Evolutionary conservation across 2,888 invertebrate species (phyloP), one percentile per base, ranked within the genome.

Genomic region (Oeneis ivallda): DNA sequence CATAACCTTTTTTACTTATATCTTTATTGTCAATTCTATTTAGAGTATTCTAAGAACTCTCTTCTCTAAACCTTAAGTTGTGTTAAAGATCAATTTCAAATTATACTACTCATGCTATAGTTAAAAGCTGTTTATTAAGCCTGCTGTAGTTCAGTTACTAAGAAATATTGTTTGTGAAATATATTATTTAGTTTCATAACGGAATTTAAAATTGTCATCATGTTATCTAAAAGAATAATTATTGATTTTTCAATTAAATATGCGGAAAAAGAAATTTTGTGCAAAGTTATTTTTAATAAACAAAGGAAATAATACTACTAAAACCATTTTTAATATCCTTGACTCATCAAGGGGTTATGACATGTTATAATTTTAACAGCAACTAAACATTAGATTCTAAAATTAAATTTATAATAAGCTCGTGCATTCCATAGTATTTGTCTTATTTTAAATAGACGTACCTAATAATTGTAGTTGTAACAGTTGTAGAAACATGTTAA

Each of bases 81-180:
- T 52, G 19, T 59, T 50, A n/a, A 37, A 39, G 26, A 26, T 26
- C 26, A 26, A n/a, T 26, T 26, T 26, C 26, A 10, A 37, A 53
- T 47, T 59, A 52, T 59, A 13, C 70, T 70, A 70, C 70, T 66
- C 70, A 70, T 70, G 70, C 70, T 64, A n/a, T 47, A 50, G 41
- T 11, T 62, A 26, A 47, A 70, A 70, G 70, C 70, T 70, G 66
- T 60, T 62, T 50, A 56, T 64, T 60, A 70, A 68, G 70, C 70
- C 56, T 64, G 66, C 62, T 56, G 5, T 26, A 26, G 5, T 10
- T 32, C 19, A 52, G 34, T 47, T 15, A 47, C n/a, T 43, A 59
- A 11, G 9, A 53, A 52, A 45, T 5, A 15, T 37, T 10, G 15
- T 54, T 9, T 34, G 11, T 32, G n/a, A 45, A 17, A 39, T 13